Evolutionary conservation across 2,888 invertebrate genomes (phyloP).

Genomic region (Eilema griseolum): DNA sequence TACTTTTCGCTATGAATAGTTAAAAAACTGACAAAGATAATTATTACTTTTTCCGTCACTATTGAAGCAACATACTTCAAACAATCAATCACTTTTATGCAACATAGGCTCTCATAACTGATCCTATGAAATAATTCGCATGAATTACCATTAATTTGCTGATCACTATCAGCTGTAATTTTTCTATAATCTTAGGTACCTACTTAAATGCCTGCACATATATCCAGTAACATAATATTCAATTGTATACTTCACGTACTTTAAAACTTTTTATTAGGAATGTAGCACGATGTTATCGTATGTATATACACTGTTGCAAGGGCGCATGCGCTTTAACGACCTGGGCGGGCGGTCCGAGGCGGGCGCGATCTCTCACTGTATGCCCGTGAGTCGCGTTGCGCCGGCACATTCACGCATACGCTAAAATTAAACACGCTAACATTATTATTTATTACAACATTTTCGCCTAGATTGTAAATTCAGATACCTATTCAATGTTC

Average conservation of each 20-base stretch:
- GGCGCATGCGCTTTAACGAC: conserved; percentile 38
- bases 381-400: conserved; percentile 39
- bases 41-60: no score
- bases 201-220: conserved; percentile 16
- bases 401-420: conserved; percentile 53
- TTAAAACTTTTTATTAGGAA: conserved; percentile 23
- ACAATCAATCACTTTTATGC: no score
- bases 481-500: conserved; percentile 60
- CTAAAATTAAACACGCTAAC: conserved; percentile 68
- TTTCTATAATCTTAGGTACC: background rate
- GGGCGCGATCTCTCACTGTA: conserved; percentile 63
- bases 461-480: conserved; percentile 73
- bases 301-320: conserved; percentile 33
- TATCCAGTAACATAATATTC: conserved; percentile 8
- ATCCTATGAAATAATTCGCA: background rate
- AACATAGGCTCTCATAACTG: background rate
- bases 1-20: no score
- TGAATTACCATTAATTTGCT: background rate
- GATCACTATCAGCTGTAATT: background rate
- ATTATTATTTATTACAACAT: conserved; percentile 81
- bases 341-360: conserved; percentile 49
- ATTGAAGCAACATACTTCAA: no score
- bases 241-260: conserved; percentile 42
- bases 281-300: conserved; percentile 26
- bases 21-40: no score